phyloP scores from a whole-genome alignment of 1,140 invertebrate genomes.

The Ceratitis capitata region DNA sequence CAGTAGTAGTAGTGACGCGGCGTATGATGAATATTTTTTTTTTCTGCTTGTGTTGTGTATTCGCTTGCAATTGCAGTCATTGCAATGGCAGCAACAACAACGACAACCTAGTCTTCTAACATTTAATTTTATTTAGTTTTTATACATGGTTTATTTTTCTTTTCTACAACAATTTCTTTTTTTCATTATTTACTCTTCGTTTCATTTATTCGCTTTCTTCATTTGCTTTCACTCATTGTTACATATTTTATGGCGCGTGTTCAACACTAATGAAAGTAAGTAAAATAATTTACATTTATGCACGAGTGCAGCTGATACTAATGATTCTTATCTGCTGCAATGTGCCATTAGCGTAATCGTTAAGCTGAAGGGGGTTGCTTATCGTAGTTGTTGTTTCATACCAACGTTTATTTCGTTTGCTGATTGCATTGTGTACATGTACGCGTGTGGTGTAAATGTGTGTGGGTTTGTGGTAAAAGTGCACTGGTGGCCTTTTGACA shows the following conservation, averaged over 20 bases:
- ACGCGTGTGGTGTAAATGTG: not conserved
- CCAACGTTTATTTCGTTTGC: not conserved
- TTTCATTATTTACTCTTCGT: too few species aligned
- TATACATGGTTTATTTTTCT: too few species aligned
- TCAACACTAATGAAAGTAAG: conserved; percentile 27
- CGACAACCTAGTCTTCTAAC: not conserved
- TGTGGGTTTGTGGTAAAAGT: not conserved
- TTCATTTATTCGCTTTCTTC: not conserved
- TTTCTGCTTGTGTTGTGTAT: not conserved
- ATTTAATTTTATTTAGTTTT: not conserved
- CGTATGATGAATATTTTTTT: not conserved
- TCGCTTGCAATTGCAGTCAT: not conserved
- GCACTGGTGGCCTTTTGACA: not conserved
- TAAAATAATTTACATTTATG: conserved; percentile 24
- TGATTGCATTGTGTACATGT: not conserved
- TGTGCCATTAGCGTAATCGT: not conserved
- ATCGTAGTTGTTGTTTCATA: not conserved
- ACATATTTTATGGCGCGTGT: too few species aligned
- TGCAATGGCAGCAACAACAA: too few species aligned
- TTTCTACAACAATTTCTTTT: too few species aligned
- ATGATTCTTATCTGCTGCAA: conserved; percentile 34
- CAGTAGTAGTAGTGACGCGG: not conserved
- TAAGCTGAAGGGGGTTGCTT: not conserved
- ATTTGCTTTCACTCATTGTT: too few species aligned
- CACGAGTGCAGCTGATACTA: conserved; percentile 32